Evolutionary conservation across 2,888 invertebrate species (phyloP).

Genomic region (Mylabris sibirica): DNA sequence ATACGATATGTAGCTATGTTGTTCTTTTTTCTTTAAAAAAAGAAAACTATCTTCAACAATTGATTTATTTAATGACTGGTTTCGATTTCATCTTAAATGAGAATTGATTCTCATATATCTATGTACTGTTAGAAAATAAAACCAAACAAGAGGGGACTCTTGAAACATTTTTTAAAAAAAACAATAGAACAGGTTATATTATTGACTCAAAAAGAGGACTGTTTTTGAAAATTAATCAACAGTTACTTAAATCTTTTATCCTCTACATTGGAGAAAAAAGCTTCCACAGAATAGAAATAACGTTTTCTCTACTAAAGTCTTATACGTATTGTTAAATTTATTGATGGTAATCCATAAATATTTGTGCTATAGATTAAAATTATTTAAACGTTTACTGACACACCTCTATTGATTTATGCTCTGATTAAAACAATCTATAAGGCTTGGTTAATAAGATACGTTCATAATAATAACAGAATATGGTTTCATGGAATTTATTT

Average conservation of each 20-base stretch:
- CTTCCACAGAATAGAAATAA: background rate
- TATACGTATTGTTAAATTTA: background rate
- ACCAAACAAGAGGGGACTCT: too few species aligned
- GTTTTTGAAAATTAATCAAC: too few species aligned
- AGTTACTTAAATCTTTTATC: too few species aligned
- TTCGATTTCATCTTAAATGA: background rate
- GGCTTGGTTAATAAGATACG: constrained; percentile 14
- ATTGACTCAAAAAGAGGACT: too few species aligned
- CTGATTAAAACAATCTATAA: constrained; percentile 7
- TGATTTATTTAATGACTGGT: background rate
- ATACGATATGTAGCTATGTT: constrained; percentile 10
- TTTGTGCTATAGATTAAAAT: background rate
- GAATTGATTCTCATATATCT: too few species aligned
- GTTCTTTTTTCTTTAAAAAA: too few species aligned
- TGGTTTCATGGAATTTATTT: constrained; percentile 8
- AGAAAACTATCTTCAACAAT: too few species aligned
- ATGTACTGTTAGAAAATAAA: too few species aligned
- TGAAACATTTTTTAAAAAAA: too few species aligned
- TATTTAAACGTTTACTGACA: background rate
- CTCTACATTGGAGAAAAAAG: too few species aligned
- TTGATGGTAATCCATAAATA: background rate
- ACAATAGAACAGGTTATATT: too few species aligned
- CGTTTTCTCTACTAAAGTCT: too few species aligned
- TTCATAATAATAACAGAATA: constrained; percentile 4
- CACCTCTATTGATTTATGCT: constrained; percentile 11